Percentiles rank a stretch among this genome's conserved stretches.
These are phyloP conservation scores for Nemotelus nigrinus DNA, from an alignment of 2,888 invertebrate genomes.

Conservation along the genomic window DNA sequence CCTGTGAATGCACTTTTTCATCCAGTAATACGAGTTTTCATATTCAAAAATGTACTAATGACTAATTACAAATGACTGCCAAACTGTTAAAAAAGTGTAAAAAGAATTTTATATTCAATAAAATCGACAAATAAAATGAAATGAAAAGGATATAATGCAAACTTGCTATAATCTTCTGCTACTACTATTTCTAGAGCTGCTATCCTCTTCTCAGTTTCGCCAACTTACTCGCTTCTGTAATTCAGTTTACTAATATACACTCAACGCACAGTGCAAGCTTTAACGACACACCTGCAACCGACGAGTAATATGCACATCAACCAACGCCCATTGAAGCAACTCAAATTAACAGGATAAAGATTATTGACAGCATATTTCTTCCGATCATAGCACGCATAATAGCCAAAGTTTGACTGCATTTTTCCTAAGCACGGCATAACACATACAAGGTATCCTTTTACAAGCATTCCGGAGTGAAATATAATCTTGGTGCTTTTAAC, in stretches of 20 bases:
- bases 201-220: conserved; percentile 34
- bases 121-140: conserved; percentile 35
- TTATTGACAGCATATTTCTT: conserved; percentile 19
- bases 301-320: background rate
- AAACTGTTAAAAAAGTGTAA: background rate
- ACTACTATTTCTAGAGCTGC: conserved; percentile 38
- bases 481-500: too few relatives aligned
- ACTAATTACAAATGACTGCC: conserved; percentile 23
- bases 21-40: background rate
- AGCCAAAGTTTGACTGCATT: background rate
- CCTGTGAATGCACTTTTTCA: too few relatives aligned
- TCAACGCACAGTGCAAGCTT: background rate
- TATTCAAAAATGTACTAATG: conserved; percentile 12
- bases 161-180: conserved; percentile 33
- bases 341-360: conserved; percentile 6
- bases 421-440: background rate
- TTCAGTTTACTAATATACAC: background rate
- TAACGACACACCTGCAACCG: background rate
- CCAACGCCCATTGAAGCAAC: background rate
- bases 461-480: too few relatives aligned
- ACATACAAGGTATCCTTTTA: background rate
- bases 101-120: conserved; percentile 8
- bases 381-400: too few relatives aligned
- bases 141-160: conserved; percentile 44
- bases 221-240: conserved; percentile 29